Evolutionary conservation across 1,140 invertebrate genomes (phyloP).

Genomic region (Drosophila paulistorum): DNA sequence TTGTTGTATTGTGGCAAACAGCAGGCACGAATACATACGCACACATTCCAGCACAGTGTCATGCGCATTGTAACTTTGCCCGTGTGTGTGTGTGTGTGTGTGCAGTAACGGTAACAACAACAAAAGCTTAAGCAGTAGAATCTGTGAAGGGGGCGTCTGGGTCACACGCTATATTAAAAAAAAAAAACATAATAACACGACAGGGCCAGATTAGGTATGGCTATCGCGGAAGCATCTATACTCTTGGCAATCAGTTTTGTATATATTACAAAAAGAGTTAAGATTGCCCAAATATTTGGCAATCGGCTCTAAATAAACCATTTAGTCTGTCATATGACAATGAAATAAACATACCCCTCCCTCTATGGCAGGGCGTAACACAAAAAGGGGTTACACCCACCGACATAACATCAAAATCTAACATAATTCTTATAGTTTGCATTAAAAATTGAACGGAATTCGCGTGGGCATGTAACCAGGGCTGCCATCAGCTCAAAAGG

Average conservation of each 20-base stretch:
- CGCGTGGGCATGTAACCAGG: constrained; percentile 50
- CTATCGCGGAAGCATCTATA: background rate
- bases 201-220: background rate
- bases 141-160: constrained; percentile 67
- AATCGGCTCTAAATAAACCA: background rate
- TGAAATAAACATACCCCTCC: background rate
- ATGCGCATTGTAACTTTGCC: constrained; percentile 67
- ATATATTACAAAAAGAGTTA: too few relatives aligned
- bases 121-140: constrained; percentile 31
- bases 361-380: background rate
- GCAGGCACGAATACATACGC: constrained; percentile 1
- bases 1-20: constrained; percentile 75
- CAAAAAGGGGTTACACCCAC: constrained; percentile 57
- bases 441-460: constrained; percentile 58
- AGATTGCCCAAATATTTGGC: background rate
- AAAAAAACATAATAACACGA: background rate
- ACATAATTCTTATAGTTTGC: constrained; percentile 43
- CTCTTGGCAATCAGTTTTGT: background rate
- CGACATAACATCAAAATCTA: constrained; percentile 24
- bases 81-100: constrained; percentile 43
- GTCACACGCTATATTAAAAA: constrained; percentile 58
- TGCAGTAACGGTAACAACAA: constrained; percentile 58
- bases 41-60: constrained; percentile 60
- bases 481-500: constrained; percentile 44
- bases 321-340: background rate